Conservation (phyloP, 2,113 vertebrate species). For the Spea bombifrons region DNA sequence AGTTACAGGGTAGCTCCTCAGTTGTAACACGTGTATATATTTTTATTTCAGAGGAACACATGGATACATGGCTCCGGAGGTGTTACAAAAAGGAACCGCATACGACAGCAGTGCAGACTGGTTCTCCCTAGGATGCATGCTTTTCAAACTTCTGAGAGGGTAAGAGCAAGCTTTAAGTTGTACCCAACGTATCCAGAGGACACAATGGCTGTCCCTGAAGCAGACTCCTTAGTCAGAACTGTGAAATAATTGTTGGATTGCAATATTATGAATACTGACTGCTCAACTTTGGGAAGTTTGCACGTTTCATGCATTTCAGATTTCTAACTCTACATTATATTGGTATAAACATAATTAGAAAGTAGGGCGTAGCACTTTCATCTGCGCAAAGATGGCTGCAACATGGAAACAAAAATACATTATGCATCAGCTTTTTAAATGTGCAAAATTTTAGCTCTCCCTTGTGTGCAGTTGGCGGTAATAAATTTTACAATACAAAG, state of each 20-base stretch:
- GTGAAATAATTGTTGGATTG: too few relatives aligned
- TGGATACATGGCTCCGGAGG: constrained; percentile 98
- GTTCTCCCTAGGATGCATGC: constrained; percentile 98
- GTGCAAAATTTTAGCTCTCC: background rate
- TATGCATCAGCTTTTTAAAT: background rate
- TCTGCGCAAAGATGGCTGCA: background rate
- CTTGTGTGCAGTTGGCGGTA: background rate
- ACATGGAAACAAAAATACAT: constrained; percentile 16
- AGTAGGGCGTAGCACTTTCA: constrained; percentile 23
- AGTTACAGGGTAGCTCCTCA: too few relatives aligned
- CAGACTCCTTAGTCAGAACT: too few relatives aligned
- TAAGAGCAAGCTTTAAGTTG: constrained; percentile 59
- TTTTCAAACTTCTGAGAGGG: constrained; percentile 97
- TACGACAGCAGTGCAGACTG: constrained; percentile 98
- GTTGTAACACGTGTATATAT: too few relatives aligned
- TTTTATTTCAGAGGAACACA: constrained; percentile 81
- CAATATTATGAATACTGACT: too few relatives aligned
- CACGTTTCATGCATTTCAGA: background rate
- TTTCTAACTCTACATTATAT: constrained; percentile 11
- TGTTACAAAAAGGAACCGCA: constrained; percentile 93
- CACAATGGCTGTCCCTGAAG: too few relatives aligned
- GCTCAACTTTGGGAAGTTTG: too few relatives aligned
- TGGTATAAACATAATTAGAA: constrained; percentile 26
- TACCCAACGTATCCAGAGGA: too few relatives aligned
- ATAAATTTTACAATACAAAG: constrained; percentile 1